Evolutionary conservation across 2,888 invertebrate species (phyloP), one percentile per base, ranked within the genome.

Genomic region (Ormia ochracea): DNA sequence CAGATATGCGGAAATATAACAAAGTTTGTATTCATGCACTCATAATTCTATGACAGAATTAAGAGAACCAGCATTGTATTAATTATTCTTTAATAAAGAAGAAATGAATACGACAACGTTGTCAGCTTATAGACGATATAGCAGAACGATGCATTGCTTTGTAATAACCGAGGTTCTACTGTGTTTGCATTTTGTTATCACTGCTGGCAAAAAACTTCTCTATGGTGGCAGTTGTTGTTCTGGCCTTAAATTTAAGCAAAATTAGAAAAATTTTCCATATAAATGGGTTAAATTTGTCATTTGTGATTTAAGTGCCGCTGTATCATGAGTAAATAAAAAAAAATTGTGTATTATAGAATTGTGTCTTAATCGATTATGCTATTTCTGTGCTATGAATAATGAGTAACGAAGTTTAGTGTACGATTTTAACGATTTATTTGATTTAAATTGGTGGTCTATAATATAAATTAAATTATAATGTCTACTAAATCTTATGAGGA

Each of bases 281-380:
- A 59, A 70, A 70, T 70, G 70, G 45, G 50, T 28, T 59, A 38
- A 59, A 59, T 48, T 68, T 61, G 41, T 52, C 50, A 21, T 17
- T 61, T n/a, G 31, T 12, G 14, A 14, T 21, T 23, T 41, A 45
- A 45, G 23, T 23, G 26, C 45, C 72, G 56, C 73, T 21, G 36
- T 2, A n/a, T n/a, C n/a, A n/a, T n/a, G n/a, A n/a, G n/a, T 36
- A 45, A 58, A 48, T 17, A 36, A 58, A 23, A 43, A 14, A n/a
- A n/a, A n/a, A n/a, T n/a, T n/a, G n/a, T n/a, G 19, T 28, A 12
- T 7, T 26, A 36, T 10, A 36, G 21, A 4, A 4, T 68, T 63
- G 23, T 36, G 28, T 9, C 61, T 23, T 45, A 23, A 45, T 54
- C 72, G 54, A 72, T 72, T 61, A 63, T 17, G 23, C 54, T 41